phyloP scores from a whole-genome alignment of 2,888 invertebrate species.

The Papilio gigon region DNA sequence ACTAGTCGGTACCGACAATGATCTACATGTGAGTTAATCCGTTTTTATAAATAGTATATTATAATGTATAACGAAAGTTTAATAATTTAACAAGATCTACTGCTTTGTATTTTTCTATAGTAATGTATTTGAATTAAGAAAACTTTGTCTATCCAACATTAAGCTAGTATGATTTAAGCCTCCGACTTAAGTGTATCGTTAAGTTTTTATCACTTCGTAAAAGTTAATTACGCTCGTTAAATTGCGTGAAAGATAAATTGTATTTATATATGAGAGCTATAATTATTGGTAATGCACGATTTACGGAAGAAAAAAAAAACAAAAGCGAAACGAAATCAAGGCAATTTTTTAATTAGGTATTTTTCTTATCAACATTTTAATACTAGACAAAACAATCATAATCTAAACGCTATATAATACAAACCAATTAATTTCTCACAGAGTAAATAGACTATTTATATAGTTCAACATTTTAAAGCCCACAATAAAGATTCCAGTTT shows the following conservation, averaged over 20 bases:
- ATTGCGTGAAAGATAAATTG: slow-evolving; percentile 12
- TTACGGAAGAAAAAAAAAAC: neutral
- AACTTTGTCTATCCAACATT: neutral
- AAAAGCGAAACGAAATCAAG: too few relatives aligned
- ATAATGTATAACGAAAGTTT: too few relatives aligned
- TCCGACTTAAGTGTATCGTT: slow-evolving; percentile 23
- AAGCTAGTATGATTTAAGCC: slow-evolving; percentile 15
- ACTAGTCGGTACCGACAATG: too few relatives aligned
- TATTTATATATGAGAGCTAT: neutral
- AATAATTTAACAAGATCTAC: neutral
- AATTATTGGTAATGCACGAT: neutral
- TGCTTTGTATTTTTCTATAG: neutral
- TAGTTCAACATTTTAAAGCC: slow-evolving; percentile 12
- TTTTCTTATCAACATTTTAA: too few relatives aligned
- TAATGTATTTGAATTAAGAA: slow-evolving; percentile 1
- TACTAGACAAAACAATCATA: too few relatives aligned
- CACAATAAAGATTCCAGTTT: slow-evolving; percentile 23
- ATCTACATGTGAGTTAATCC: too few relatives aligned
- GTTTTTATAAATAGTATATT: too few relatives aligned
- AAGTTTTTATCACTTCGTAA: slow-evolving; percentile 34
- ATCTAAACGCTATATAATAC: neutral
- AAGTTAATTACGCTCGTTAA: slow-evolving; percentile 32
- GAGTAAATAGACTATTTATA: slow-evolving; percentile 20
- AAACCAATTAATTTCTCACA: neutral
- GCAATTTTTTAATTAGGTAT: too few relatives aligned